Conservation (phyloP, 2,113 vertebrate genomes). For the Nycticryphes semicollaris region DNA sequence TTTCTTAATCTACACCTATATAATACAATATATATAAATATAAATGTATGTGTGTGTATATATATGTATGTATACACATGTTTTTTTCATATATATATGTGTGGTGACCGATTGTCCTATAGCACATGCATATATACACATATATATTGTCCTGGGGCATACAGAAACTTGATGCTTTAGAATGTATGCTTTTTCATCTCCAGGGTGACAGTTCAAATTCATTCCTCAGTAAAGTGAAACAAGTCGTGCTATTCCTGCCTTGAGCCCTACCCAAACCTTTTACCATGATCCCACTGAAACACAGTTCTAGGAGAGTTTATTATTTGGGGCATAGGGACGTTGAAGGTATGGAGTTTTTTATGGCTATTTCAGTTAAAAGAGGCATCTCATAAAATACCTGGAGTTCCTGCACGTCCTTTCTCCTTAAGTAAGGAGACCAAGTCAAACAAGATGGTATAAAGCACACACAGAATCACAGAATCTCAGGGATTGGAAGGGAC, state of each 20-base stretch:
- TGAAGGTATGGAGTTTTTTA: not conserved
- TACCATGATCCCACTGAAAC: not conserved
- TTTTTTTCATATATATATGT: no score
- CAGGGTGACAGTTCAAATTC: not conserved
- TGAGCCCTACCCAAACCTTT: not conserved
- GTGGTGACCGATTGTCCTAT: not conserved
- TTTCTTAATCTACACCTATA: not conserved
- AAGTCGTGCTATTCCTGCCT: not conserved
- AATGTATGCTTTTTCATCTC: not conserved
- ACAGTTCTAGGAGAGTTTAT: not conserved
- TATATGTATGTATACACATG: not conserved
- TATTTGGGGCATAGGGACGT: not conserved
- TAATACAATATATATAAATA: no score
- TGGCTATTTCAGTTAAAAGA: not conserved
- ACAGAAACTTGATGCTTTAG: not conserved
- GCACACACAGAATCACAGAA: not conserved
- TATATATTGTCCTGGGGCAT: not conserved
- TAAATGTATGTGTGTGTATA: not conserved
- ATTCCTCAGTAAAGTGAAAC: not conserved
- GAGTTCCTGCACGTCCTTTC: not conserved
- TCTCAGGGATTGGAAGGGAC: no score
- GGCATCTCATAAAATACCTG: not conserved
- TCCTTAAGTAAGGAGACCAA: not conserved
- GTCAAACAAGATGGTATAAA: not conserved
- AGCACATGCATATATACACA: not conserved